Evolutionary conservation across 2,888 invertebrate genomes (phyloP), one percentile per base, ranked within the genome.

Genomic region (Branchellion lobata): DNA sequence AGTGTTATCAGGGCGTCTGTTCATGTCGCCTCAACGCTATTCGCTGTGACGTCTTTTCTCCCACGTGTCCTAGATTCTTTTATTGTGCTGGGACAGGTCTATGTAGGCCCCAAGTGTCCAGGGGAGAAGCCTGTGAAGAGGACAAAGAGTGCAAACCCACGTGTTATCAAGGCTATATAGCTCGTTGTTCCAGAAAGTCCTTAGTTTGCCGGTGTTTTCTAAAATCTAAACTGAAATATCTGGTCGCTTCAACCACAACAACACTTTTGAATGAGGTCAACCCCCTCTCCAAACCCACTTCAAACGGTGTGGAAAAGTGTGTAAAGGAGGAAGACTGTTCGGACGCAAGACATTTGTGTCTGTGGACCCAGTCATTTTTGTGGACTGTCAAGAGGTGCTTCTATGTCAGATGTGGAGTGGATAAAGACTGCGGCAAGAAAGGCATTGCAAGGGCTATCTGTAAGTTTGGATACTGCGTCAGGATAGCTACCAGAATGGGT

Each of bases 291-390:
- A n/a, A n/a, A n/a, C n/a, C n/a, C n/a, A n/a, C n/a, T n/a, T n/a
- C n/a, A n/a, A n/a, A n/a, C n/a, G n/a, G n/a, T n/a, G n/a, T n/a
- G n/a, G n/a, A n/a, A n/a, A n/a, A n/a, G n/a, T n/a, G n/a, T n/a
- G 29, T 0, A 31, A 53, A n/a, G 27, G 75, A 75, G n/a, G n/a
- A 27, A 29, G 75, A 75, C 53, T 75, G 75, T 29, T 14, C 53
- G 11, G 33, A 53, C 29, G 33, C 27, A 53, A 51, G 40, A 8
- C 29, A 75, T 2, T 31, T 75, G n/a, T 75, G 75, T 40, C 24
- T 75, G 18, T 11, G n/a, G n/a, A n/a, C n/a, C n/a, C n/a, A n/a
- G n/a, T n/a, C n/a, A n/a, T n/a, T n/a, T n/a, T n/a, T n/a, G n/a
- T n/a, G n/a, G n/a, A n/a, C n/a, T n/a, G n/a, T n/a, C 18, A 75